Base-by-base conservation (phyloP, 2,797 vertebrate genomes). In the Picus viridis region DNA sequence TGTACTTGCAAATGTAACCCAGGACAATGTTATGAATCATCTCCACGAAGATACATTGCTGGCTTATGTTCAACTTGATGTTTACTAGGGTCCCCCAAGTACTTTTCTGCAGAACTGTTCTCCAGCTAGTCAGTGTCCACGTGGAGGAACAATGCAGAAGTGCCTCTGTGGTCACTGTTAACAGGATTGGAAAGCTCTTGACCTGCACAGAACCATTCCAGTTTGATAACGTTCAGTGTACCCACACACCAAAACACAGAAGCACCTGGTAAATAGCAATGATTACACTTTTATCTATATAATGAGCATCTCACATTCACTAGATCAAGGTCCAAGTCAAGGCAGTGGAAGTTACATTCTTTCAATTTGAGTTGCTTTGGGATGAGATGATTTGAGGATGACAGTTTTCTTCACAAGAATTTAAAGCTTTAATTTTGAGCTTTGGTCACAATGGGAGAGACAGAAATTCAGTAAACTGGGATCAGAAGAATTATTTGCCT, bases 71-170 rank as follows among this genome's bases (percentile, higher is more conserved):
- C 18, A 70, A 6, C 8, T 54, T 41, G 5, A 6, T 5, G 7
- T n/a, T 30, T 36, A 27, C 5, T 14, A 67, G 12, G 15, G 5
- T 1, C 2, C 16, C 6, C 2, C n/a, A 57, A 15, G 16, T 24
- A 23, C 10, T 72, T 51, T 63, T 45, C 27, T 72, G 12, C n/a
- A 63, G 36, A 83, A 18, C 18, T 30, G 2, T 20, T 76, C n/a
- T 49, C 15, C 23, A 27, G 30, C 10, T 12, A 41, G 10, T 7
- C n/a, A 32, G 7, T 29, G 36, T 5, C 26, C 30, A 53, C 18
- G 2, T 53, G 34, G 12, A 68, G 15, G 5, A 16, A 64, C 12
- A 68, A 16, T 27, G 6, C 19, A 75, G 32, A 56, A 47, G 9
- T n/a, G 32, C 10, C 29, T 81, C 45, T 16, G 27, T 12, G 65